Evolutionary conservation across 1,140 invertebrate species (phyloP).

Genomic region (Pseudomyrmex gracilis): DNA sequence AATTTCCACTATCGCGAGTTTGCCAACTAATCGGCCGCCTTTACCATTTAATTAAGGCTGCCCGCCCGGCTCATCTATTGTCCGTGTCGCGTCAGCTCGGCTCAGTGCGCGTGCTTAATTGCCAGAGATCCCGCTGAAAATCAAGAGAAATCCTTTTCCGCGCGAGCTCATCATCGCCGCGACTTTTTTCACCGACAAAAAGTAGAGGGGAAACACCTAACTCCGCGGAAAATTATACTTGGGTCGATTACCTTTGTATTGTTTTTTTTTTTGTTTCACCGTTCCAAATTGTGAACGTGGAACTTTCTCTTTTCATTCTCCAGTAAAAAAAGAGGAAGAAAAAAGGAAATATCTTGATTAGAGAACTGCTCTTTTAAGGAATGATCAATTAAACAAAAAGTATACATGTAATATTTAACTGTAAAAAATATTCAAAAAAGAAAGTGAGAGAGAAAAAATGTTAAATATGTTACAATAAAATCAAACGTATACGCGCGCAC

Average conservation of each 20-base stretch:
- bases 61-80: slow-evolving; percentile 64
- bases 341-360: too few relatives aligned
- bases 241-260: not conserved
- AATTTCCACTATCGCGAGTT: slow-evolving; percentile 65
- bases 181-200: not conserved
- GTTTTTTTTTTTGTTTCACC: not conserved
- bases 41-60: slow-evolving; percentile 72
- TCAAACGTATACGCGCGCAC: too few relatives aligned
- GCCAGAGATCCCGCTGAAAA: slow-evolving; percentile 48
- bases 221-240: not conserved
- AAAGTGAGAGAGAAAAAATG: too few relatives aligned
- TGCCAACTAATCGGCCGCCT: slow-evolving; percentile 71
- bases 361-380: too few relatives aligned
- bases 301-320: too few relatives aligned
- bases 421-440: too few relatives aligned
- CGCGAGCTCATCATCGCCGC: slow-evolving; percentile 13
- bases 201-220: slow-evolving; percentile 8
- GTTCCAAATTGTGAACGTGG: too few relatives aligned
- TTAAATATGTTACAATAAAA: too few relatives aligned
- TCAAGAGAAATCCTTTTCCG: slow-evolving; percentile 52
- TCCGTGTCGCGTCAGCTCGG: slow-evolving; percentile 57
- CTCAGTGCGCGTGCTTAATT: slow-evolving; percentile 51
- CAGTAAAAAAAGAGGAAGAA: too few relatives aligned
- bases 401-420: too few relatives aligned
- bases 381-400: too few relatives aligned